Evolutionary conservation across 2,113 vertebrate species (phyloP).

Genomic region (Eleginops maclovinus): DNA sequence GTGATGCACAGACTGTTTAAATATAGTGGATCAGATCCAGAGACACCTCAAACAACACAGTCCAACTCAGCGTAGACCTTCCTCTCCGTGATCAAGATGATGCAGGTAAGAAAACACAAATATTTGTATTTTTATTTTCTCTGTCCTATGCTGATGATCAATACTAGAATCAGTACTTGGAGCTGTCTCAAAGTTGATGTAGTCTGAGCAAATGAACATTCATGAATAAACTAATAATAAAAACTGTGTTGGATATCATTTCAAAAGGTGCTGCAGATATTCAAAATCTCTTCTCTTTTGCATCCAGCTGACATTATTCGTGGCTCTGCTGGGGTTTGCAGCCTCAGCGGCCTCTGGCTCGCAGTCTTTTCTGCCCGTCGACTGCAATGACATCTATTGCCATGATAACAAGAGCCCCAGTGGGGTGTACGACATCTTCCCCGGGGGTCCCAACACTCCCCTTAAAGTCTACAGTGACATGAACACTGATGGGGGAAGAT

Average conservation of each 20-base stretch:
- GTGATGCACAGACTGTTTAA: too few relatives aligned
- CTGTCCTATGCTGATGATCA: too few relatives aligned
- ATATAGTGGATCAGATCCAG: too few relatives aligned
- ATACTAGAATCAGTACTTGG: too few relatives aligned
- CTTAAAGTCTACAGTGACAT: conserved; percentile 87
- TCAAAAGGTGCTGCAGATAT: neutral
- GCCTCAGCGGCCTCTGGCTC: conserved; percentile 16
- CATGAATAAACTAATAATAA: too few relatives aligned
- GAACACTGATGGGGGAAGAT: conserved; percentile 76
- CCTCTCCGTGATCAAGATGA: too few relatives aligned
- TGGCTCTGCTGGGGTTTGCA: conserved; percentile 24
- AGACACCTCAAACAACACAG: too few relatives aligned
- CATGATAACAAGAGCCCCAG: conserved; percentile 64
- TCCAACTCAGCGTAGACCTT: too few relatives aligned
- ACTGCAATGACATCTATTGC: conserved; percentile 64
- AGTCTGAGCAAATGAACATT: too few relatives aligned
- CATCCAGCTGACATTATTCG: neutral
- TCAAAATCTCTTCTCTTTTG: neutral
- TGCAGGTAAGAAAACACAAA: too few relatives aligned
- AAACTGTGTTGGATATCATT: neutral
- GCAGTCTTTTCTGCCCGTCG: conserved; percentile 19
- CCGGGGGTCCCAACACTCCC: conserved; percentile 76
- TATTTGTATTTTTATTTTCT: too few relatives aligned
- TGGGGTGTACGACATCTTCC: conserved; percentile 86
- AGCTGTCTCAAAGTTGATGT: too few relatives aligned